These are phyloP conservation scores for Polylopha cassiicola DNA, from an alignment of 2,888 invertebrate genomes.

Conservation along the genomic window DNA sequence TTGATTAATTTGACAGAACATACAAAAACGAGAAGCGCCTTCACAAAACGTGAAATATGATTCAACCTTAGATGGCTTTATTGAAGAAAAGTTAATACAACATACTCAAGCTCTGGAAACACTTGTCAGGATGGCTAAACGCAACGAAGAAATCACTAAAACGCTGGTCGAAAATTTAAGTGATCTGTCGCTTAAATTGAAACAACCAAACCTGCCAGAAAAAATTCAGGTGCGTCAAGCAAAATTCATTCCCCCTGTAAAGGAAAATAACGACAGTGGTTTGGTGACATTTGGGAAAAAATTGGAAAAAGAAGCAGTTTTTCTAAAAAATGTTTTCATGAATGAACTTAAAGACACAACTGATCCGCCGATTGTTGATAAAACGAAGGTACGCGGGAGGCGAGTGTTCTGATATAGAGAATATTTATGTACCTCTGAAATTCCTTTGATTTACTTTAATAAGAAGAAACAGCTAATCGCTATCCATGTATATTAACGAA, in stretches of 20 bases:
- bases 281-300: slow-evolving; percentile 42
- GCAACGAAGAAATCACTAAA: slow-evolving; percentile 38
- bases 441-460: too few species aligned
- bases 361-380: too few species aligned
- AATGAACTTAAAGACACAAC: too few species aligned
- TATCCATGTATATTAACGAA: too few species aligned
- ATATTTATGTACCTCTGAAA: too few species aligned
- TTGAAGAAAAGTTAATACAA: slow-evolving; percentile 49
- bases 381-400: too few species aligned
- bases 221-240: slow-evolving; percentile 38
- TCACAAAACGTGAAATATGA: slow-evolving; percentile 24
- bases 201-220: slow-evolving; percentile 43
- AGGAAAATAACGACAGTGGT: slow-evolving; percentile 32
- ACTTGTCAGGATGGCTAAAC: slow-evolving; percentile 37
- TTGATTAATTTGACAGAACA: slow-evolving; percentile 41
- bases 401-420: too few species aligned
- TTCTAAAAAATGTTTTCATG: too few species aligned
- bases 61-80: slow-evolving; percentile 32
- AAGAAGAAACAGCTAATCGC: too few species aligned
- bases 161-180: slow-evolving; percentile 41
- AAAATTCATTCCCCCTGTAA: too few species aligned
- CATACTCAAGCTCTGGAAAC: slow-evolving; percentile 52
- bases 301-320: slow-evolving; percentile 49
- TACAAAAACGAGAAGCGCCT: slow-evolving; percentile 34
- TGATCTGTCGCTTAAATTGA: too few species aligned